Base-by-base conservation (phyloP, 2,888 invertebrate genomes). In the Ischnura elegans region DNA sequence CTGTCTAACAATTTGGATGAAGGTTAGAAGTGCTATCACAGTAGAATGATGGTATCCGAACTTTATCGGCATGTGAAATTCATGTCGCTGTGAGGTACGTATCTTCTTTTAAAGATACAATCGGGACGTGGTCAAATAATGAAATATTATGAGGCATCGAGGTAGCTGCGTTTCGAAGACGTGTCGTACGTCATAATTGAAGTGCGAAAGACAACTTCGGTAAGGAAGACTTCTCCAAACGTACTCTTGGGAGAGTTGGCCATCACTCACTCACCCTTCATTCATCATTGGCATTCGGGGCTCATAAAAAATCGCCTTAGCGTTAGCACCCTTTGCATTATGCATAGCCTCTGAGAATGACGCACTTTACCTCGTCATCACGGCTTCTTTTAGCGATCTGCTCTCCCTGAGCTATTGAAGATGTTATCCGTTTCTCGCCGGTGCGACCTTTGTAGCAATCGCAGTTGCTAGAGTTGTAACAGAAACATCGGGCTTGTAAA, bases 301-400 rank as follows among this genome's bases (percentile, higher is more conserved):
- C 76, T 76, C 76, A 76, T 76, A 76, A 76, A 76, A 76, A 76
- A 76, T 76, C 76, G 76, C 76, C 36, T 36, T 76, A 76, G 25
- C 36, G 36, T 16, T 25, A 10, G 16, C 10, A 29, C 6, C 76
- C 29, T 51, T 76, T 76, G 76, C 76, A 76, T 76, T 76, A 76
- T 76, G 76, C 76, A 76, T 76, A 36, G 1, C 36, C 0, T 36
- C 29, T 10, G 36, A 29, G 36, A 16, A 76, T 76, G 76, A 36
- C 76, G 76, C 76, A 76, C 25, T 36, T 36, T 13, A 36, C 25
- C 36, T 36, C 76, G n/a, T 76, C 36, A 76, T 36, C 76, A 36
- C 36, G 36, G 36, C 36, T n/a, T 76, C 76, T 76, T 36, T 76
- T 76, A 76, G 76, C 76, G 76, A 76, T 76, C 76, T 76, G 76